Base-by-base conservation (phyloP, 30 jellyfish, hydroid and myxozoan genomes). In the Turritopsis rubra region DNA sequence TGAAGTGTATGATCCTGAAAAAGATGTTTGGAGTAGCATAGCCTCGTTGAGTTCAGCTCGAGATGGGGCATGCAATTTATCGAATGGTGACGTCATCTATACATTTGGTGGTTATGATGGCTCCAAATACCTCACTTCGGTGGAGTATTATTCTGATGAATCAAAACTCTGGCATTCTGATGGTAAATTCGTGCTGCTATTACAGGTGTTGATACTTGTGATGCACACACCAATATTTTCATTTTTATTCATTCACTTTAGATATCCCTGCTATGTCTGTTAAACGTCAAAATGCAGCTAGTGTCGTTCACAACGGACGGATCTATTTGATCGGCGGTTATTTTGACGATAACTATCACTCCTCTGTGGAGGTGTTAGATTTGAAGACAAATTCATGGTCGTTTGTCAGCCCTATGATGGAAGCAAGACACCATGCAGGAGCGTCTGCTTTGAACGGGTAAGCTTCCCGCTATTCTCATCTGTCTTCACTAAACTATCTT, bases 71-170 rank as follows among this genome's bases (percentile, higher is more conserved):
- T 94, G 99, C 75, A 89, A 89, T 27, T 95, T 81, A 8, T 88
- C 96, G 3, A 96, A 94, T 84, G 99, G 96, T 19, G 96, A 86
- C 52, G 76, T 81, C 29, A 25, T 94, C 29, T 94, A 81, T 85
- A 95, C 96, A 27, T 80, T 94, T n/a, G 89, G 97, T 66, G 99
- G 99, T 18, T 94, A 94, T 79, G 96, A 94, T 87, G 99, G 99
- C 24, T 54, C 83, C 29, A 73, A 75, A 52, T 94, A 94, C 74
- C 66, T 89, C 72, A 86, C 88, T 21, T 73, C 99, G 26, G 85
- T 85, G 53, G 99, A 94, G 53, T 82, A 92, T 71, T 94, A 89
- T 71, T 92, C 88, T 54, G 96, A 96, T 0, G 89, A 68, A 23
- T 89, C 75, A 52, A 86, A 87, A 28, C 52, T 25, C 20, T 94